Evolutionary conservation across 2,888 invertebrate species (phyloP).

Genomic region (Helicoverpa assulta): DNA sequence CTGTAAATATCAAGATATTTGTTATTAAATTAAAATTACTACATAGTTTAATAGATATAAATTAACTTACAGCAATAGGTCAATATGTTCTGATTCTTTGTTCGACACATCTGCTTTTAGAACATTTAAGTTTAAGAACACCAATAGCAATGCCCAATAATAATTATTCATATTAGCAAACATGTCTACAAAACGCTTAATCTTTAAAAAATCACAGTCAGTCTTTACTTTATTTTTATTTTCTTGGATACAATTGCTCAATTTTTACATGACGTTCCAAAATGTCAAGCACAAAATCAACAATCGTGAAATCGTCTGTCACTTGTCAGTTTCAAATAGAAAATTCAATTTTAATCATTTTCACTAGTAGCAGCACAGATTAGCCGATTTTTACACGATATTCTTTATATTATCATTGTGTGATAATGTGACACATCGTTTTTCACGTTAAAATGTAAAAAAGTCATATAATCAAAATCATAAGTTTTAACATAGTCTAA

Average conservation of each 20-base stretch:
- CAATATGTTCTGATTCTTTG: constrained; percentile 20
- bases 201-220: neutral
- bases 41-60: neutral
- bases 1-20: constrained; percentile 63
- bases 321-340: no score
- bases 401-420: no score
- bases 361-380: no score
- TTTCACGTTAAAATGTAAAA: no score
- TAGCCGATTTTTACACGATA: no score
- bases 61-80: constrained; percentile 31
- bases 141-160: constrained; percentile 43
- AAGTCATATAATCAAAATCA: no score
- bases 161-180: constrained; percentile 49
- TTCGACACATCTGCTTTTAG: constrained; percentile 59
- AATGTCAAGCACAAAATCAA: neutral
- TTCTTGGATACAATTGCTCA: neutral
- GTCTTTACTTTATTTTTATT: neutral
- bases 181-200: neutral
- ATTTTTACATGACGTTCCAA: neutral
- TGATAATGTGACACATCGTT: no score
- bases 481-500: no score
- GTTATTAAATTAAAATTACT: neutral
- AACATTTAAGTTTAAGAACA: constrained; percentile 46
- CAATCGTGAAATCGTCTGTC: no score
- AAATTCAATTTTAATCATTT: no score